A percentile compares a stretch with the other conserved stretches of the same genome.
Evolutionary conservation across 2,888 invertebrate genomes (phyloP).

Genomic region (Mythimna loreyi): DNA sequence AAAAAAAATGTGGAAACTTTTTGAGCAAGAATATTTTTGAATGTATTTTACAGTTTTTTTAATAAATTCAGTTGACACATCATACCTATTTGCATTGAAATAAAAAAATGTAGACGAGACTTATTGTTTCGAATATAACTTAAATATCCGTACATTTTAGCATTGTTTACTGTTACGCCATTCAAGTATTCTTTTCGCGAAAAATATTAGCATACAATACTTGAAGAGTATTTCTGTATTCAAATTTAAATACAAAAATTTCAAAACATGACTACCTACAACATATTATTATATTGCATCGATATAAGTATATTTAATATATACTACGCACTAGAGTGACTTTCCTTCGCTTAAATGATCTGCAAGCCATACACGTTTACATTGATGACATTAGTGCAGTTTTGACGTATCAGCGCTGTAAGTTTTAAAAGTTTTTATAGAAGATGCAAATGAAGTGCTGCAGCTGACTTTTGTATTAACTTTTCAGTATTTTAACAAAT

Average conservation of each 20-base stretch:
- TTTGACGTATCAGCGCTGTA: no score
- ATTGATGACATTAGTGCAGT: no score
- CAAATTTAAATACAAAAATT: slow-evolving; percentile 18
- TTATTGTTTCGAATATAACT: slow-evolving; percentile 7
- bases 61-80: slow-evolving; percentile 19
- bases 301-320: no score
- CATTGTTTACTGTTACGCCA: slow-evolving; percentile 7
- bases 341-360: no score
- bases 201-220: slow-evolving; percentile 50
- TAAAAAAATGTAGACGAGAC: slow-evolving; percentile 11
- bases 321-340: no score
- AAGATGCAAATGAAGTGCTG: no score
- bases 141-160: neutral
- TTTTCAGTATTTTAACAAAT: no score
- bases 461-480: no score
- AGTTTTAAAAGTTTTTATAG: no score
- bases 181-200: slow-evolving; percentile 41
- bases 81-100: slow-evolving; percentile 8
- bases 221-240: slow-evolving; percentile 27
- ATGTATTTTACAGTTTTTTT: slow-evolving; percentile 11
- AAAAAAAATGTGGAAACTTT: neutral
- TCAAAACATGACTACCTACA: slow-evolving; percentile 7
- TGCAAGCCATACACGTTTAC: no score
- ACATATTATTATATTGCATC: no score
- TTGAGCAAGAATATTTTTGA: neutral